Conservation (phyloP, 1,140 invertebrate species). For the Bombyx mandarina region DNA sequence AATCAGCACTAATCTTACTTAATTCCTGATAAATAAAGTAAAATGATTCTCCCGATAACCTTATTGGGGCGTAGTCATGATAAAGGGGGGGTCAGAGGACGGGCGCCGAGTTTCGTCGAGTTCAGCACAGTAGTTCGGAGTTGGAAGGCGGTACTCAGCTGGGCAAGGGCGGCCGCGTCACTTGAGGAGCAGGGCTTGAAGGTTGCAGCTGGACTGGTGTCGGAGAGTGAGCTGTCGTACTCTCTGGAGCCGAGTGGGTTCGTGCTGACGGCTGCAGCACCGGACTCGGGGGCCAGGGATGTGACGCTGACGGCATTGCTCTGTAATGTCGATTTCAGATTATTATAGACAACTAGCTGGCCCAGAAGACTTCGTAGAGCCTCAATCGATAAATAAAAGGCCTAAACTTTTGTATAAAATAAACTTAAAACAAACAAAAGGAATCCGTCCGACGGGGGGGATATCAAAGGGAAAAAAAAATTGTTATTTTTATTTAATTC, state of each 20-base stretch:
- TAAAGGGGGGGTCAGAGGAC: constrained; percentile 50
- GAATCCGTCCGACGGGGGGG: too few species aligned
- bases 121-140: constrained; percentile 71
- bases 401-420: too few species aligned
- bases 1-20: constrained; percentile 24
- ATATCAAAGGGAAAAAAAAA: too few species aligned
- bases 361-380: too few species aligned
- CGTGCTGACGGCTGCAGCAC: constrained; percentile 79
- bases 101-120: constrained; percentile 67
- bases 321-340: constrained; percentile 32
- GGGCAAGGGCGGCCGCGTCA: constrained; percentile 55
- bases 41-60: constrained; percentile 48
- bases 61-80: constrained; percentile 37
- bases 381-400: too few species aligned
- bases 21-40: constrained; percentile 22
- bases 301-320: constrained; percentile 71
- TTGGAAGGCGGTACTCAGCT: constrained; percentile 71
- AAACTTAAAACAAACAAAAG: too few species aligned
- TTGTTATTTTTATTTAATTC: too few species aligned
- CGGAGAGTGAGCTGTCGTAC: constrained; percentile 68
- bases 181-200: constrained; percentile 51
- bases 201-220: constrained; percentile 39
- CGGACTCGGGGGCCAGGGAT: constrained; percentile 82
- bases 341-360: too few species aligned
- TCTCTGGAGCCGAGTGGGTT: constrained; percentile 81